Percentiles rank a stretch among this genome's conserved stretches.
Conservation (phyloP, 2,113 vertebrate genomes). For the Oncorhynchus keta region DNA sequence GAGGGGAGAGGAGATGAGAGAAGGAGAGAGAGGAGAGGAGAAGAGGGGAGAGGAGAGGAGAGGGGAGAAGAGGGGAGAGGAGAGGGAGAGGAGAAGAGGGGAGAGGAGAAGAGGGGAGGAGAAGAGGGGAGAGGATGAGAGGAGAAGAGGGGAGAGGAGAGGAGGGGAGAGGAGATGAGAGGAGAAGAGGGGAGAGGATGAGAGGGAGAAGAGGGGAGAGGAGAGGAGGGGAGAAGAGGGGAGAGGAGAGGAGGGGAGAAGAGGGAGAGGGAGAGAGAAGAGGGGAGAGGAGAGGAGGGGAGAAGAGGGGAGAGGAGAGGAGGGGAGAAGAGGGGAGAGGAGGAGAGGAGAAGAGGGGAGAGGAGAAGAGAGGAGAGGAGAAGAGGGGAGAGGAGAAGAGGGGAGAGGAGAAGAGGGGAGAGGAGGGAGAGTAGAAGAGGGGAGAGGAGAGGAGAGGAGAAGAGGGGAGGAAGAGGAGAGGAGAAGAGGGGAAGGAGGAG, state of each 20-base stretch:
- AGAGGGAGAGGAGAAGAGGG: neutral
- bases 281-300: neutral
- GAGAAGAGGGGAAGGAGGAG: neutral
- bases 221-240: neutral
- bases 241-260: neutral
- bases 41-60: neutral
- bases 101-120: neutral
- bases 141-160: neutral
- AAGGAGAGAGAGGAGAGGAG: neutral
- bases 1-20: neutral
- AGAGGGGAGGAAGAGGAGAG: neutral
- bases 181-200: neutral
- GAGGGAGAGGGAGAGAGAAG: too few relatives aligned
- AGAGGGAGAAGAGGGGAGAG: too few relatives aligned
- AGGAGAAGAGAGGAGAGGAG: neutral
- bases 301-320: neutral
- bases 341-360: neutral
- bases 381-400: neutral
- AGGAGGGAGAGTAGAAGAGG: neutral
- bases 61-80: neutral
- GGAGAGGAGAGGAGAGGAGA: neutral
- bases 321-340: neutral
- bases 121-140: neutral
- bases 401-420: neutral
- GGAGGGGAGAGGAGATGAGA: neutral